Percentiles rank a stretch among this genome's conserved stretches.
Evolutionary conservation across 2,888 invertebrate species (phyloP).

Genomic region (Epinotia ramella): DNA sequence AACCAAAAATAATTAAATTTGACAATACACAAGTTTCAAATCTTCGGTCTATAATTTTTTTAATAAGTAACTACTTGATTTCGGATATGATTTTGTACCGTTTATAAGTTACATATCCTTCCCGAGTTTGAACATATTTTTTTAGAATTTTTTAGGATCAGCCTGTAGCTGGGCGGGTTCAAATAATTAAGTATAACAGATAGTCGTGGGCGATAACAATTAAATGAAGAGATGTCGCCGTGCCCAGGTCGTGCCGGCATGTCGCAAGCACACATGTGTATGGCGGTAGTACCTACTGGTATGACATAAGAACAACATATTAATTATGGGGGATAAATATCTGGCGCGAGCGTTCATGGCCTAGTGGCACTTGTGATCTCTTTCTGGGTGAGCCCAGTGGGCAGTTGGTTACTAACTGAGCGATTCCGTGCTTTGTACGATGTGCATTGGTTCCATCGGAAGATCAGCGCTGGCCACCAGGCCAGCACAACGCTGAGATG

Average conservation of each 20-base stretch:
- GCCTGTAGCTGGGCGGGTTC: conserved; percentile 58
- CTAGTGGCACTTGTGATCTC: no score
- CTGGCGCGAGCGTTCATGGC: not conserved
- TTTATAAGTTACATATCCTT: not conserved
- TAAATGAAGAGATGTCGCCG: conserved; percentile 73
- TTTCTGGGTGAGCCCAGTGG: not conserved
- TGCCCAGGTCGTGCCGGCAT: conserved; percentile 61
- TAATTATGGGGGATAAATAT: conserved; percentile 20
- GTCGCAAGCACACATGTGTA: conserved; percentile 43
- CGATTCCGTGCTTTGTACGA: not conserved
- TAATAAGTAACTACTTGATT: not conserved
- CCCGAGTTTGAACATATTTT: not conserved
- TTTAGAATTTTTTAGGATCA: conserved; percentile 35
- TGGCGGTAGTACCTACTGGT: not conserved
- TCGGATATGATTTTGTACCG: not conserved
- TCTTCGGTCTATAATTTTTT: no score
- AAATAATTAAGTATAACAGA: conserved; percentile 71
- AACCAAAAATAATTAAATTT: not conserved
- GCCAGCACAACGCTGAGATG: no score
- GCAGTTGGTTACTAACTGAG: not conserved
- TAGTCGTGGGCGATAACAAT: conserved; percentile 75
- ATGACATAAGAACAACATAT: conserved; percentile 9
- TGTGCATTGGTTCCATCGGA: not conserved
- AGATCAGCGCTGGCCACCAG: no score
- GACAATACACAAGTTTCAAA: not conserved